Evolutionary conservation across 2,888 invertebrate species (phyloP), one percentile per base, ranked within the genome.

Genomic region (Geotrupes spiniger): DNA sequence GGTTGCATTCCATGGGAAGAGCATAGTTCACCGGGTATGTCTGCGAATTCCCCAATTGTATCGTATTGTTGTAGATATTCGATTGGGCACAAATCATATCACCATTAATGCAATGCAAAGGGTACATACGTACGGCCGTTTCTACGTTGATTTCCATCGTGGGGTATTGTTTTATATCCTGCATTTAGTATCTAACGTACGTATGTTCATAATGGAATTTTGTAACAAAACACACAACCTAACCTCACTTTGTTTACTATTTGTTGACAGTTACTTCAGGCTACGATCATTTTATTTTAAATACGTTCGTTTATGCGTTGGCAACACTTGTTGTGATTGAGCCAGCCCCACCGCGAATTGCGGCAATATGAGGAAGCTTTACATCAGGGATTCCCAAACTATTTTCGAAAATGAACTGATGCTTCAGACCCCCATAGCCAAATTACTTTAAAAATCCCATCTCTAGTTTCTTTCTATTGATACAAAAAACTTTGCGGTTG

Each of bases 131-230:
- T 45, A 85, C 81, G 14, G 85, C 85, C 52, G 85, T 84, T 78
- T 85, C 85, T 52, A 87, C 81, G 52, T 83, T 83, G 56, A 83
- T 80, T 75, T 85, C 85, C 85, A 86, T 86, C 59, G 53, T 70
- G 39, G 53, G 69, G 39, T 8, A 47, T 15, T 16, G 9, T 11
- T 37, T 21, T 36, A 26, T 8, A 29, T 21, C 21, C 6, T 21
- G 21, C 21, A 21, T 21, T 40, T 39, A 21, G 26, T 36, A 26
- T 25, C 25, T 29, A 10, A 17, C 31, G 6, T n/a, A 40, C n/a
- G 17, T 26, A 27, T 21, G 27, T 26, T 14, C 11, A 25, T 14
- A 40, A n/a, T n/a, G n/a, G n/a, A n/a, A 21, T 21, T 21, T 21
- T 6, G 21, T 21, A 17, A 1, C 15, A 14, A 12, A 14, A 38